phyloP scores from a whole-genome alignment of 35 echinoderm and acorn worm genomes.

The Antedon bifida region DNA sequence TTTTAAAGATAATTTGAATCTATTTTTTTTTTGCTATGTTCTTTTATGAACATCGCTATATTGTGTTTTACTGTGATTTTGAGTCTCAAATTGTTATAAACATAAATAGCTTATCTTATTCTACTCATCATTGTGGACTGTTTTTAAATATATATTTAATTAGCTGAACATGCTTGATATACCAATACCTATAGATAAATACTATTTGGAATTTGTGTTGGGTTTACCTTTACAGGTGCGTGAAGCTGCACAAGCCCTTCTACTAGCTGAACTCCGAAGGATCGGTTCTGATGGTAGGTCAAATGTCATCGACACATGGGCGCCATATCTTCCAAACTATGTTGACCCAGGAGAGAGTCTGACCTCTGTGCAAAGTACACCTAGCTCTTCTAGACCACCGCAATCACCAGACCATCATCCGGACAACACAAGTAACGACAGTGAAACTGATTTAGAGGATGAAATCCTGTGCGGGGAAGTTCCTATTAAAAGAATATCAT shows the following conservation, averaged over 20 bases:
- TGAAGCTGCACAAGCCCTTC: constrained; percentile 71
- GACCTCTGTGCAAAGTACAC: constrained; percentile 21
- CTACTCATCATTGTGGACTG: too few species aligned
- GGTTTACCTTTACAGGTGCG: constrained; percentile 29
- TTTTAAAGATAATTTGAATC: too few species aligned
- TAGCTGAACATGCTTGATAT: too few species aligned
- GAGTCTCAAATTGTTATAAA: too few species aligned
- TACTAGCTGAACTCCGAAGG: constrained; percentile 76
- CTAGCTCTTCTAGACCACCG: not conserved
- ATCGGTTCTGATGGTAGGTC: constrained; percentile 71
- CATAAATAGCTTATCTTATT: too few species aligned
- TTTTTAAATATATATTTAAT: too few species aligned
- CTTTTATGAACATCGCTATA: too few species aligned
- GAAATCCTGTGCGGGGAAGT: constrained; percentile 84
- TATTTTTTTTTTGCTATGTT: too few species aligned
- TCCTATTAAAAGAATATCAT: constrained; percentile 59
- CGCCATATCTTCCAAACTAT: constrained; percentile 80
- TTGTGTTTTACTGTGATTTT: too few species aligned
- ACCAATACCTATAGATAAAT: too few species aligned
- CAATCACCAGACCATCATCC: not conserved
- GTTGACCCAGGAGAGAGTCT: constrained; percentile 81
- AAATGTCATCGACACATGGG: constrained; percentile 81
- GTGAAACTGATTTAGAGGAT: constrained; percentile 61
- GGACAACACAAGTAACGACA: constrained; percentile 46
- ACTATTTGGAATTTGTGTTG: too few species aligned